phyloP scores from a whole-genome alignment of 2,113 vertebrate species.

The Mobula hypostoma region DNA sequence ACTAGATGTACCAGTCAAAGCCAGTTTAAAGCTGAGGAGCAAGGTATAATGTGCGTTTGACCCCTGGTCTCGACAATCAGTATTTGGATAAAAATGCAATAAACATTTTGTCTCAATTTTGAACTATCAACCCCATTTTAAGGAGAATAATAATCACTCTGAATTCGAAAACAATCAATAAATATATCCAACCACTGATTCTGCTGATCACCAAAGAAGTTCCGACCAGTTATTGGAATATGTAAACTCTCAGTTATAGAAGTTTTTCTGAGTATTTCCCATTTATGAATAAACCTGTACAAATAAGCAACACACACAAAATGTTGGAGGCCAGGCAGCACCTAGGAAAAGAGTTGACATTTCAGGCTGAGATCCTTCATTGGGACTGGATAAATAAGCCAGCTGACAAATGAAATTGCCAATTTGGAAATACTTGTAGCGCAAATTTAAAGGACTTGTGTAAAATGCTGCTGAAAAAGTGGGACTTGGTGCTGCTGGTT shows the following conservation, averaged over 20 bases:
- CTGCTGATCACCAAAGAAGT: neutral
- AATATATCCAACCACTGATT: neutral
- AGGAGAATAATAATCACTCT: neutral
- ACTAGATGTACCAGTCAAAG: too few species aligned
- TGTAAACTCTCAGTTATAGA: neutral
- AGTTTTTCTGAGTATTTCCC: neutral
- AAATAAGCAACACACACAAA: too few species aligned
- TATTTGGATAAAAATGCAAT: too few species aligned
- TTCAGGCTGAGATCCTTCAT: too few species aligned
- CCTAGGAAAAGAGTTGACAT: too few species aligned
- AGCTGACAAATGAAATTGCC: neutral
- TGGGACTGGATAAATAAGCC: too few species aligned
- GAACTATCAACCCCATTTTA: neutral
- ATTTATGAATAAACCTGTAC: neutral
- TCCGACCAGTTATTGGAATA: neutral
- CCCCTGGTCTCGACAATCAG: too few species aligned
- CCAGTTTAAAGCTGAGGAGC: too few species aligned
- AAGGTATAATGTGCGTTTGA: too few species aligned
- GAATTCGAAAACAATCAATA: neutral
- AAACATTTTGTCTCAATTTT: neutral
- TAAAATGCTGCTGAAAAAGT: constrained; percentile 21
- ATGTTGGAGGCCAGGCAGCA: too few species aligned
- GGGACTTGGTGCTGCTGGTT: neutral
- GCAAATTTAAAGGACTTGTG: neutral
- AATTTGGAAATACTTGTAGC: neutral